phyloP scores from a whole-genome alignment of 2,797 vertebrate species.

The Oryzias dopingdopingensis region DNA sequence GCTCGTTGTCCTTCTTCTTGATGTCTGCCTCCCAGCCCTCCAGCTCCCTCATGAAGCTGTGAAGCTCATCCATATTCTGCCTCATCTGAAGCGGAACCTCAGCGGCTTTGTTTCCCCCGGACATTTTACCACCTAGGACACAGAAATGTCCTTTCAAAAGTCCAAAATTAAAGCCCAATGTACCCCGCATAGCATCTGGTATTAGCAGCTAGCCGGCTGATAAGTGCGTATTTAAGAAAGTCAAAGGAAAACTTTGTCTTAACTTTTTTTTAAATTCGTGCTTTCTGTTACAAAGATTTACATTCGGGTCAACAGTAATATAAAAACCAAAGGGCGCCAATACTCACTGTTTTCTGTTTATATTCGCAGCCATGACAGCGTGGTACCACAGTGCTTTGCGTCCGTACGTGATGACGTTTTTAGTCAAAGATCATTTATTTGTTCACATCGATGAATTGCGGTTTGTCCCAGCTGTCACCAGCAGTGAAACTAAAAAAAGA shows the following conservation, averaged over 20 bases:
- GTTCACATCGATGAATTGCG: too few species aligned
- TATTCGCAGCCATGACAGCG: conserved; percentile 72
- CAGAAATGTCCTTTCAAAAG: conserved; percentile 16
- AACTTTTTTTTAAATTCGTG: conserved; percentile 32
- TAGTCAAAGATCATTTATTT: conserved; percentile 50
- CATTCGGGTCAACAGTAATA: neutral
- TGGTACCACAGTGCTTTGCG: conserved; percentile 52
- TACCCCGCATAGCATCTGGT: neutral
- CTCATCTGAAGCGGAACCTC: conserved; percentile 92
- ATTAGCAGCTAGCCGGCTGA: conserved; percentile 19
- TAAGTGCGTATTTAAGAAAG: neutral
- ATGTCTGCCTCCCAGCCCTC: conserved; percentile 92
- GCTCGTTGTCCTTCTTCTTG: conserved; percentile 85
- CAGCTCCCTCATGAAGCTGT: conserved; percentile 90
- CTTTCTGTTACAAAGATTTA: neutral
- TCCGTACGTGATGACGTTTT: neutral
- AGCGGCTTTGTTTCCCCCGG: conserved; percentile 80
- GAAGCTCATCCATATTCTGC: conserved; percentile 92
- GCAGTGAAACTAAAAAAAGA: too few species aligned
- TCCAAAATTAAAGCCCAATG: too few species aligned
- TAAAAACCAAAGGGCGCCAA: conserved; percentile 1
- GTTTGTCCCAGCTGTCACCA: too few species aligned
- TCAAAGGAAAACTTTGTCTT: neutral
- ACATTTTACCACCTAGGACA: conserved; percentile 74
- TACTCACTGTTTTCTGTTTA: conserved; percentile 56